Conservation (phyloP, 2,113 vertebrate species). For the Crotophaga sulcirostris region DNA sequence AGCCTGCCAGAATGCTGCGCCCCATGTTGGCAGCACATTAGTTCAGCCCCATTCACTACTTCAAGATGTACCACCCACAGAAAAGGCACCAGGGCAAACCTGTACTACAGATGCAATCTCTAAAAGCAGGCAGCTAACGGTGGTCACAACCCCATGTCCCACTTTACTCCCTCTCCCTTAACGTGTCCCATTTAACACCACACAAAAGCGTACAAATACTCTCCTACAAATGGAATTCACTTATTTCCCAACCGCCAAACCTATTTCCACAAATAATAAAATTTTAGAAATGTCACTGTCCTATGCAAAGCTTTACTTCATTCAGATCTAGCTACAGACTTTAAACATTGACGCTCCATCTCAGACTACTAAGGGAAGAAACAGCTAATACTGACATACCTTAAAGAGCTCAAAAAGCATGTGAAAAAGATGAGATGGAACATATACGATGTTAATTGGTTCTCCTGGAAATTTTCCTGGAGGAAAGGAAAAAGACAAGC, state of each 20-base stretch:
- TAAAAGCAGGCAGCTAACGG: neutral
- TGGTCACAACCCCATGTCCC: neutral
- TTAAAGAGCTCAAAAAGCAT: slow-evolving; percentile 99
- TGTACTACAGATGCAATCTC: neutral
- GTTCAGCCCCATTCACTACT: neutral
- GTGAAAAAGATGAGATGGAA: slow-evolving; percentile 97
- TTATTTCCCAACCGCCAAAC: neutral
- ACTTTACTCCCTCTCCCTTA: neutral
- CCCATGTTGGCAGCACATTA: neutral
- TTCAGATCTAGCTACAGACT: neutral
- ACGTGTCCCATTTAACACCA: neutral
- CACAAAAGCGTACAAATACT: neutral
- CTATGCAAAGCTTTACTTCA: neutral
- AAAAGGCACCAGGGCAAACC: neutral
- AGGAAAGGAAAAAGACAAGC: neutral
- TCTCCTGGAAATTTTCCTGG: slow-evolving; percentile 83
- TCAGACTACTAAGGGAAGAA: neutral
- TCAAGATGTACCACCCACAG: neutral
- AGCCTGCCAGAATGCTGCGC: neutral
- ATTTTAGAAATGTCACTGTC: neutral
- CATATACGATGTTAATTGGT: slow-evolving; percentile 90
- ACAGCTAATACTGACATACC: slow-evolving; percentile 72
- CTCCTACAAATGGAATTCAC: neutral
- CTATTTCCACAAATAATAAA: neutral
- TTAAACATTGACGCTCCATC: neutral